Evolutionary conservation across 2,888 invertebrate genomes (phyloP).

Genomic region (Sphaerophoria rueppellii): DNA sequence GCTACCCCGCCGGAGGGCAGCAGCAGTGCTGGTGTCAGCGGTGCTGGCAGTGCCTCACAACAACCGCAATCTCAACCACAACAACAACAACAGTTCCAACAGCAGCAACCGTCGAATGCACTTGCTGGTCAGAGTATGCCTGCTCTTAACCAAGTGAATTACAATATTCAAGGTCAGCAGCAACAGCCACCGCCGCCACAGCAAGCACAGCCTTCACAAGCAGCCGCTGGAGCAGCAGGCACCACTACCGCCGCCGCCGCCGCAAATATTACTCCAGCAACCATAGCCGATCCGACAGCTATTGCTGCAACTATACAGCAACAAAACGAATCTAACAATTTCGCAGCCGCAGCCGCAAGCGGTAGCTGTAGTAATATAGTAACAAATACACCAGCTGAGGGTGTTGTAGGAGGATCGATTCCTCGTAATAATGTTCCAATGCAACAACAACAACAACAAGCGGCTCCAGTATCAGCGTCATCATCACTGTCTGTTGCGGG

Average conservation of each 20-base stretch:
- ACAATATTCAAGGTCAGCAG: slow-evolving; percentile 76
- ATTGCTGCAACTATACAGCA: slow-evolving; percentile 75
- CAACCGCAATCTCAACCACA: slow-evolving; percentile 78
- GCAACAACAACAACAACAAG: slow-evolving; percentile 43
- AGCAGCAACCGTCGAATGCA: slow-evolving; percentile 54
- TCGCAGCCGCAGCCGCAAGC: slow-evolving; percentile 82
- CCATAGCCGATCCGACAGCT: slow-evolving; percentile 78
- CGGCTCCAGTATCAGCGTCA: slow-evolving; percentile 34
- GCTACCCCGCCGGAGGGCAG: slow-evolving; percentile 70
- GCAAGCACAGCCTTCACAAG: slow-evolving; percentile 73
- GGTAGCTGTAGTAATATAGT: slow-evolving; percentile 78
- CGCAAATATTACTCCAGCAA: slow-evolving; percentile 78
- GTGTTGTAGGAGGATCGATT: slow-evolving; percentile 34
- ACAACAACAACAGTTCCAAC: slow-evolving; percentile 59
- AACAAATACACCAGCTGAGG: background rate
- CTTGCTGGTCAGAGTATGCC: slow-evolving; percentile 79
- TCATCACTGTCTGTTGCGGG: slow-evolving; percentile 58
- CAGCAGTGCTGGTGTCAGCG: slow-evolving; percentile 12
- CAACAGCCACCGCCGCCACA: slow-evolving; percentile 72
- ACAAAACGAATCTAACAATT: slow-evolving; percentile 48
- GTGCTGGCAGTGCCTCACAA: slow-evolving; percentile 23
- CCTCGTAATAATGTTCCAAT: slow-evolving; percentile 45
- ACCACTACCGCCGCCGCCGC: slow-evolving; percentile 75
- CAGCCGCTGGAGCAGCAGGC: slow-evolving; percentile 76
- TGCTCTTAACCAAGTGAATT: slow-evolving; percentile 78